Evolutionary conservation across 2,113 vertebrate genomes (phyloP).

Genomic region (rabbit (Oryctolagus cuniculus)): DNA sequence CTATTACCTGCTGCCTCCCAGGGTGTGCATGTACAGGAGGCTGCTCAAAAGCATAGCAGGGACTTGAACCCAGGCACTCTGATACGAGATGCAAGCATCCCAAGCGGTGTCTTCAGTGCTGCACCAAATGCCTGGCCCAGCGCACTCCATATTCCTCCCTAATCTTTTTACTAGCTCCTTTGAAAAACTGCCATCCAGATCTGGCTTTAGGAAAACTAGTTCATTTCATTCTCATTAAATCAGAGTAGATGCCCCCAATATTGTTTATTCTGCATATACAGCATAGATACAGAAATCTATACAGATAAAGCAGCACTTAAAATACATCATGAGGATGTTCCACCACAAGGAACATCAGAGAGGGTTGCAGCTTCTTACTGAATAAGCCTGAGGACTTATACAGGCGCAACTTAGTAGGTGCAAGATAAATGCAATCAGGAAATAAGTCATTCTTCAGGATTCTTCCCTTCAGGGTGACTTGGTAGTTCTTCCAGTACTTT

Average conservation of each 20-base stretch:
- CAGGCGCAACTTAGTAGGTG: neutral
- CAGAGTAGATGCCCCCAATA: neutral
- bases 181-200: neutral
- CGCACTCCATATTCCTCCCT: neutral
- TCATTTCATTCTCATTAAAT: neutral
- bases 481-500: neutral
- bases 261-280: neutral
- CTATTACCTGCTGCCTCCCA: too few relatives aligned
- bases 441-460: neutral
- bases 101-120: too few relatives aligned
- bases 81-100: too few relatives aligned
- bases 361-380: neutral
- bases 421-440: neutral
- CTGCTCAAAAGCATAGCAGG: too few relatives aligned
- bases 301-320: neutral
- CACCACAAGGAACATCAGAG: neutral
- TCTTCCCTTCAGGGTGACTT: neutral
- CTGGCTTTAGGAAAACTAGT: neutral
- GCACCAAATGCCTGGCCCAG: too few relatives aligned
- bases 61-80: too few relatives aligned
- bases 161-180: neutral
- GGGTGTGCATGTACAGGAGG: too few relatives aligned
- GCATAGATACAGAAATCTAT: neutral
- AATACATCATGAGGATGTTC: neutral
- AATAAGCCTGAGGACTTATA: neutral